Percentiles rank a stretch among this genome's conserved stretches.
These are phyloP conservation scores for Anthonomus grandis DNA, from an alignment of 1,140 invertebrate genomes.

Conservation along the genomic window DNA sequence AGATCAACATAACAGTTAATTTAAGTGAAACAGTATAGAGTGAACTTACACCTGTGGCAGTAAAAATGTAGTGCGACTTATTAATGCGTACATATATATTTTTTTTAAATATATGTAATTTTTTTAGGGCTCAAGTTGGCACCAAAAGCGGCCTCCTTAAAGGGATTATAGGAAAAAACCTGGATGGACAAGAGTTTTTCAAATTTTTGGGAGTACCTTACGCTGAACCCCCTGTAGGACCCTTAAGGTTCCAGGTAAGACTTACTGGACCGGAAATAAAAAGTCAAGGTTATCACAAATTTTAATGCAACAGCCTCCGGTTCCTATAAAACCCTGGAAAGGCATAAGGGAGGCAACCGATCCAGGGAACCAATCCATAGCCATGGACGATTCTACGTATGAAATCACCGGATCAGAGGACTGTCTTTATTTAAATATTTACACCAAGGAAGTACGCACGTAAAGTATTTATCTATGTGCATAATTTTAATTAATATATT, in stretches of 20 bases:
- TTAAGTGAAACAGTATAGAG: no score
- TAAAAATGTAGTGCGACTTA: no score
- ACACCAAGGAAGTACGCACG: not conserved
- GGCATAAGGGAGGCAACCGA: not conserved
- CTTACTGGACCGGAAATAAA: not conserved
- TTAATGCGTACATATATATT: no score
- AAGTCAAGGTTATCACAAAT: conserved; percentile 3
- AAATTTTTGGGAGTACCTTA: conserved; percentile 7
- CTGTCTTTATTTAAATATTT: not conserved
- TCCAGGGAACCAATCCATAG: not conserved
- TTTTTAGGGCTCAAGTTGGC: no score
- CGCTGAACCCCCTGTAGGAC: not conserved
- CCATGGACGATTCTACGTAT: not conserved
- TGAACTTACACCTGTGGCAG: no score
- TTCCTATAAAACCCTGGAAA: not conserved
- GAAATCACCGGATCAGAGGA: not conserved
- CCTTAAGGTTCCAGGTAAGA: not conserved
- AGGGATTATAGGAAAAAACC: not conserved
- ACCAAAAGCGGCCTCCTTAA: no score
- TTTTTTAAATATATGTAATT: no score
- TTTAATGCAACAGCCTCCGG: not conserved
- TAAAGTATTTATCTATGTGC: not conserved
- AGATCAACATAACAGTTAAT: no score
- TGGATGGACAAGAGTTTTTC: not conserved
- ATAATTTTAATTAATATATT: not conserved